Evolutionary conservation across 2,888 invertebrate genomes (phyloP).

Genomic region (Gortyna flavago): DNA sequence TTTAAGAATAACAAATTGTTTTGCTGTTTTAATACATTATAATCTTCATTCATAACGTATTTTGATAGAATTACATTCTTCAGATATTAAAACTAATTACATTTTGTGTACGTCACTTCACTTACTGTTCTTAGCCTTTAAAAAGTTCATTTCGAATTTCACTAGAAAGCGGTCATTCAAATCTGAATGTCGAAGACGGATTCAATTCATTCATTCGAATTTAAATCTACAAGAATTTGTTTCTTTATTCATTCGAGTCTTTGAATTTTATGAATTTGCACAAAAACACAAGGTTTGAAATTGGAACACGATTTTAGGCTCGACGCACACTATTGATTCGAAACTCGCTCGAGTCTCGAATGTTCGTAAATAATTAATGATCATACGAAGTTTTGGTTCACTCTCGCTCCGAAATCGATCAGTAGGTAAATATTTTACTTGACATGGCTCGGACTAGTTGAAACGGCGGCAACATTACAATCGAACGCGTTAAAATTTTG

Average conservation of each 20-base stretch:
- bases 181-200: slow-evolving; percentile 57
- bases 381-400: slow-evolving; percentile 49
- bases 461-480: slow-evolving; percentile 42
- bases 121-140: slow-evolving; percentile 49
- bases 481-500: slow-evolving; percentile 34
- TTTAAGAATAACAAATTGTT: neutral
- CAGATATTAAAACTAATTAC: slow-evolving; percentile 51
- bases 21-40: neutral
- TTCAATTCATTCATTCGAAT: slow-evolving; percentile 44
- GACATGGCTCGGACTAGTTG: slow-evolving; percentile 37
- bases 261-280: slow-evolving; percentile 27
- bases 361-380: slow-evolving; percentile 51
- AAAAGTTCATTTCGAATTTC: slow-evolving; percentile 59
- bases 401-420: slow-evolving; percentile 50
- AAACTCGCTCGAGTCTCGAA: slow-evolving; percentile 14
- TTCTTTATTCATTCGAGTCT: slow-evolving; percentile 21
- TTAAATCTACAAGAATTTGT: slow-evolving; percentile 43
- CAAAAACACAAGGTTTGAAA: slow-evolving; percentile 34
- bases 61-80: slow-evolving; percentile 45
- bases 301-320: slow-evolving; percentile 29
- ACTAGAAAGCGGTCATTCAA: slow-evolving; percentile 55
- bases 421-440: slow-evolving; percentile 59
- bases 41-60: slow-evolving; percentile 10
- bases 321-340: slow-evolving; percentile 41
- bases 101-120: slow-evolving; percentile 46